phyloP scores from a whole-genome alignment of 2,113 vertebrate species.

The Columbina picui region DNA sequence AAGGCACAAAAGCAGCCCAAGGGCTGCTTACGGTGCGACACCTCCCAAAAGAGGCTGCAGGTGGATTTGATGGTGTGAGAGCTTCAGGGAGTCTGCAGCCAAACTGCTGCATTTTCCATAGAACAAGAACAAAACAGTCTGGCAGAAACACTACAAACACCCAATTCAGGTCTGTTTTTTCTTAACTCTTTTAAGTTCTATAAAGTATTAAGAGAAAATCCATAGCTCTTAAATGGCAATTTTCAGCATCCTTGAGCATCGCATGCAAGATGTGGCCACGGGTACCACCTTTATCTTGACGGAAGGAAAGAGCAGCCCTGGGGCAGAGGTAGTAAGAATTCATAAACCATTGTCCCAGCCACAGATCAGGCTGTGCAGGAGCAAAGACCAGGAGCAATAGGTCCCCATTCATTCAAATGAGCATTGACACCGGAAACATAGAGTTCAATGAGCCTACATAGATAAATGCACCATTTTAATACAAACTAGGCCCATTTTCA shows the following conservation, averaged over 20 bases:
- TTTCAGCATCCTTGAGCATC: neutral
- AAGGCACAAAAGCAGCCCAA: neutral
- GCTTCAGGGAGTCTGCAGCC: neutral
- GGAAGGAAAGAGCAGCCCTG: neutral
- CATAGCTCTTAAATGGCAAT: neutral
- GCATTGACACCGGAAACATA: neutral
- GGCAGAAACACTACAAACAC: neutral
- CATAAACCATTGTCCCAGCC: neutral
- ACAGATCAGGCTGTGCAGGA: neutral
- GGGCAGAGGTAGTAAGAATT: neutral
- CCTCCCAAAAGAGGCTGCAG: neutral
- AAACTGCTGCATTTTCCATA: rapidly evolving
- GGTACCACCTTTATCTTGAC: neutral
- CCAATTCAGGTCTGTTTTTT: neutral
- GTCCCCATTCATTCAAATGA: neutral
- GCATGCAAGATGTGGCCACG: rapidly evolving
- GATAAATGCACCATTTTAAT: slow-evolving; percentile 44
- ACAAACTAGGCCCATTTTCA: slow-evolving; percentile 22
- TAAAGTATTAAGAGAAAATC: neutral
- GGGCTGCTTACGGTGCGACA: neutral
- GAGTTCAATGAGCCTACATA: neutral
- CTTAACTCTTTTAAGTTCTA: neutral
- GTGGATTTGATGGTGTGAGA: neutral
- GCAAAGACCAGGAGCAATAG: neutral
- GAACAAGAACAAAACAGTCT: neutral